Base-by-base conservation (phyloP, 2,888 invertebrate genomes). In the Thysanoteuthis rhombus region DNA sequence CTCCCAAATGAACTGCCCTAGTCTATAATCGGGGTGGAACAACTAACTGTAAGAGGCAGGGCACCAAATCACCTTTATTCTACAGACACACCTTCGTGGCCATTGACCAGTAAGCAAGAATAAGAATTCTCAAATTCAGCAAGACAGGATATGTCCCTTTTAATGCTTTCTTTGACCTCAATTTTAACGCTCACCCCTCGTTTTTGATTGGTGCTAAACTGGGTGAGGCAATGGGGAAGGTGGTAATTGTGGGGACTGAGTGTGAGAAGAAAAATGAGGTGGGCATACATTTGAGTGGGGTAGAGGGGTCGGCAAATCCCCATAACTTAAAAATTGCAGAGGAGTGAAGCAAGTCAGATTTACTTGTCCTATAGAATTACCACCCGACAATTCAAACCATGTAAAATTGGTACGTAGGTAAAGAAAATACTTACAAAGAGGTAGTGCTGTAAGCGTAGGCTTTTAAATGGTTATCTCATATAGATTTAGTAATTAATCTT, bases 101-200 rank as follows among this genome's bases (percentile, higher is more conserved):
- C 42, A 40, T 92, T 92, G 92, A 92, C 92, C 92, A 92, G 16
- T 92, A n/a, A 75, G 92, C 92, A 92, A 42, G 91, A 42, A 92
- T 40, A 92, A 92, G 45, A 40, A 92, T 16, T 45, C 92, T 92
- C 92, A 92, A 92, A 38, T 92, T 92, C 39, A 92, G 92, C 25
- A 42, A 92, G 92, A 92, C 92, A 92, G 92, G 92, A 92, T 92
- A 45, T 92, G n/a, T n/a, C 91, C 91, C 92, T 45, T 45, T 32
- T 92, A 92, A 92, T 92, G 92, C 42, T 92, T 92, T n/a, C 40
- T 45, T 45, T 92, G 92, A 92, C 92, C 92, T 92, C 92, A 42
- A 92, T 92, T 92, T 92, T 92, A 40, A 42, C 92, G 19, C 45
- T 45, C 28, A 92, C 92, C 28, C 40, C 92, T 45, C 45, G 92